These are phyloP conservation scores for Cantharis rufa DNA, from an alignment of 2,888 invertebrate species.

Conservation along the genomic window DNA sequence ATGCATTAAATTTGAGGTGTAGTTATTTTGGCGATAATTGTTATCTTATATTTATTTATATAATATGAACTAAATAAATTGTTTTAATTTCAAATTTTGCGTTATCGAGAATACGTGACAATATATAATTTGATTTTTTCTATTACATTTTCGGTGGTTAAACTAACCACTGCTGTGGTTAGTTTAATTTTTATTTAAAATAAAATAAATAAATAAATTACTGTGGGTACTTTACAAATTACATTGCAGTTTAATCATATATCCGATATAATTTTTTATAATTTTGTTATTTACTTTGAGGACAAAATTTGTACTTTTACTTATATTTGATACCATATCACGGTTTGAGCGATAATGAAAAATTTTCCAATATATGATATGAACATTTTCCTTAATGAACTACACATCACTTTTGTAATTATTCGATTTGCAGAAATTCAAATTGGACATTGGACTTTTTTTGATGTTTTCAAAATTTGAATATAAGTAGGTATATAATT, in stretches of 20 bases:
- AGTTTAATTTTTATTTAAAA: too few relatives aligned
- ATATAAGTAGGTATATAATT: too few relatives aligned
- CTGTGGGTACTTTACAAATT: background rate
- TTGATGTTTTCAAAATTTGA: too few relatives aligned
- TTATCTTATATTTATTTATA: background rate
- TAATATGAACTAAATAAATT: background rate
- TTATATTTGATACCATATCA: background rate
- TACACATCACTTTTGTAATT: background rate
- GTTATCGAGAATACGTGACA: too few relatives aligned
- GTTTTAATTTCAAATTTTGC: background rate
- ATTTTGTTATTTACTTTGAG: background rate
- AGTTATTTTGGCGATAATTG: background rate
- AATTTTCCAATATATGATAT: background rate
- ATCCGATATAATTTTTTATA: background rate
- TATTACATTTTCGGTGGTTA: too few relatives aligned
- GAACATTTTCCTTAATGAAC: background rate
- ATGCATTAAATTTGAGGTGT: conserved; percentile 25
- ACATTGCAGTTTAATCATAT: background rate
- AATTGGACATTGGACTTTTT: too few relatives aligned
- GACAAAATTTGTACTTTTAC: background rate
- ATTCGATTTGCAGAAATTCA: too few relatives aligned
- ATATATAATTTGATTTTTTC: too few relatives aligned
- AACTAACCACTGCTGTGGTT: too few relatives aligned
- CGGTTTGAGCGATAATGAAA: background rate
- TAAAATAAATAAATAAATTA: background rate